phyloP scores from a whole-genome alignment of 2,113 vertebrate species.

The Channa maculata region DNA sequence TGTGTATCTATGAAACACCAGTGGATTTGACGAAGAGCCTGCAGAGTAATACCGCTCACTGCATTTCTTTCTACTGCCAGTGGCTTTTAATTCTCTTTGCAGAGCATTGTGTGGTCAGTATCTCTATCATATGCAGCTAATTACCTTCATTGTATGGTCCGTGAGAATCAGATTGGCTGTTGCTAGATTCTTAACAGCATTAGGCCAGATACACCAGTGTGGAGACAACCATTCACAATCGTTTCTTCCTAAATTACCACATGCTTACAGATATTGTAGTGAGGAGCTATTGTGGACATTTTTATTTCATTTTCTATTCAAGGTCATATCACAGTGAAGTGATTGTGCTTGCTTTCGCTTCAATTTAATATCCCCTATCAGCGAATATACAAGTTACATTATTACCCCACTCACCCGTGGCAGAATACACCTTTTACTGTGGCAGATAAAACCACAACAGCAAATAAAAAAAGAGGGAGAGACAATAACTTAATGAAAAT shows the following conservation, averaged over 20 bases:
- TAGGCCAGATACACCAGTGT: constrained; percentile 4
- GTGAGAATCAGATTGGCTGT: constrained; percentile 3
- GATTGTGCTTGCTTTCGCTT: constrained; percentile 57
- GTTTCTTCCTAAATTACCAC: constrained; percentile 40
- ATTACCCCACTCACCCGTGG: constrained; percentile 44
- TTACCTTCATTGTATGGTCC: constrained; percentile 36
- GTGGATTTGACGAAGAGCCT: constrained; percentile 19
- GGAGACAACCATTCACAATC: background rate
- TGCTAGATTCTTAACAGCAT: constrained; percentile 28
- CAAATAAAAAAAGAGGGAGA: constrained; percentile 7
- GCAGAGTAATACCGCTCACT: too few species aligned
- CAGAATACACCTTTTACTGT: constrained; percentile 63
- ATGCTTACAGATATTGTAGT: constrained; percentile 6
- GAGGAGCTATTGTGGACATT: constrained; percentile 15
- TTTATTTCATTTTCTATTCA: constrained; percentile 50
- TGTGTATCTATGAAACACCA: background rate
- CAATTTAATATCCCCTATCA: constrained; percentile 66
- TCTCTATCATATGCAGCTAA: constrained; percentile 34
- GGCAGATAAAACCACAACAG: constrained; percentile 42
- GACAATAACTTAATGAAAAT: constrained; percentile 54
- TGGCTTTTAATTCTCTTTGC: constrained; percentile 55
- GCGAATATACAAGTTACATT: constrained; percentile 52
- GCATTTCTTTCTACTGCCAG: constrained; percentile 20
- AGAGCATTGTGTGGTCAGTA: constrained; percentile 15
- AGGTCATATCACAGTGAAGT: constrained; percentile 56